Conservation (phyloP, 2,888 invertebrate genomes). For the Coelinius sp. region DNA sequence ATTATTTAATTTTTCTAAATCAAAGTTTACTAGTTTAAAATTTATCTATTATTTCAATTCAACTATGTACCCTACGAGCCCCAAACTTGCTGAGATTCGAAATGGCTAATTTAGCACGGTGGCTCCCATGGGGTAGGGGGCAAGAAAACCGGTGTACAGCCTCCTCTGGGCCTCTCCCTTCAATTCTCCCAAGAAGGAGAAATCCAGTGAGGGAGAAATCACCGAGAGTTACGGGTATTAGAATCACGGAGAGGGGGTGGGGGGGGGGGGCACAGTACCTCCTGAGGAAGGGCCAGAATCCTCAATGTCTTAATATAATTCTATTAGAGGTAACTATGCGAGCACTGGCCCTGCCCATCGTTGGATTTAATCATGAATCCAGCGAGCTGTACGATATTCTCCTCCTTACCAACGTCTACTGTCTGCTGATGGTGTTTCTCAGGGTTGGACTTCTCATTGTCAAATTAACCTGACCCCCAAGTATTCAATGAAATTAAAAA, state of each 20-base stretch:
- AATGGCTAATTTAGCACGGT: slow-evolving; percentile 69
- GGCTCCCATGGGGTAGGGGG: slow-evolving; percentile 60
- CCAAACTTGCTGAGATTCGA: slow-evolving; percentile 64
- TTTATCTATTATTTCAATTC: slow-evolving; percentile 16
- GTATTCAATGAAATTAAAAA: not conserved
- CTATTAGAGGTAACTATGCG: slow-evolving; percentile 70
- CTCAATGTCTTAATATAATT: slow-evolving; percentile 69
- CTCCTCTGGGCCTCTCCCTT: not conserved
- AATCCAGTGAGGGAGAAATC: slow-evolving; percentile 36
- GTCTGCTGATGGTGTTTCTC: slow-evolving; percentile 33
- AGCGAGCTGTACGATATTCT: slow-evolving; percentile 66
- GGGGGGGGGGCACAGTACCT: slow-evolving; percentile 64
- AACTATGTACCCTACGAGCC: slow-evolving; percentile 46
- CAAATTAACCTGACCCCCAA: slow-evolving; percentile 61
- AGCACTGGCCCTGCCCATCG: slow-evolving; percentile 63
- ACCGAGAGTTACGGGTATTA: slow-evolving; percentile 23
- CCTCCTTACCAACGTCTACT: slow-evolving; percentile 47
- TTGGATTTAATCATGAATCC: slow-evolving; percentile 69
- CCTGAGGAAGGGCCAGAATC: slow-evolving; percentile 59
- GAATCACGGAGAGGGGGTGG: slow-evolving; percentile 35
- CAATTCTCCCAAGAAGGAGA: slow-evolving; percentile 31
- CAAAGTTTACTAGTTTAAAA: slow-evolving; percentile 33
- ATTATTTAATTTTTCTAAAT: slow-evolving; percentile 22
- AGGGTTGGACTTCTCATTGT: slow-evolving; percentile 46
- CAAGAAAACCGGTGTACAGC: slow-evolving; percentile 3